These are phyloP conservation scores for Caenorhabditis sp. DNA, from an alignment of 2,888 invertebrate genomes.

Conservation along the genomic window DNA sequence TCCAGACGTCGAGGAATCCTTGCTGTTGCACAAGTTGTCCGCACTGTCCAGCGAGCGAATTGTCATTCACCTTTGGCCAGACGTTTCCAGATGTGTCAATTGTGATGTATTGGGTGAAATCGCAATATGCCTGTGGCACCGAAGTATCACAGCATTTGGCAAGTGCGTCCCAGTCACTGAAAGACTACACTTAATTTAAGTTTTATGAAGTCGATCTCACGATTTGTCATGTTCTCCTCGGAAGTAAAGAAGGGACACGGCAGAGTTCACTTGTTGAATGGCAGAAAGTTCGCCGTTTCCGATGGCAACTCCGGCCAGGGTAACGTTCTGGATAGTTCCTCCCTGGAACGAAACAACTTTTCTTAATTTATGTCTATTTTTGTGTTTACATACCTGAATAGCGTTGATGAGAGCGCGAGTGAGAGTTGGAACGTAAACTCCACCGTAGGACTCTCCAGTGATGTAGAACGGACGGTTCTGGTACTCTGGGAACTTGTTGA, in stretches of 20 bases:
- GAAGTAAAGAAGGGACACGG: conserved; percentile 70
- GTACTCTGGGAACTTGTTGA: conserved; percentile 81
- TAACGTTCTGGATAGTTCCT: conserved; percentile 58
- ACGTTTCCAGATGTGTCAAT: conserved; percentile 73
- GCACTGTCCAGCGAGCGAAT: conserved; percentile 60
- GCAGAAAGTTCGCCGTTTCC: conserved; percentile 76
- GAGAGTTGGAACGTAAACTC: conserved; percentile 80
- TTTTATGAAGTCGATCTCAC: conserved; percentile 17
- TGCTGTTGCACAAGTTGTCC: conserved; percentile 62
- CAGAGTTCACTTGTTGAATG: conserved; percentile 71
- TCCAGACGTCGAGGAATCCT: conserved; percentile 67
- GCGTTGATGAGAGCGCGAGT: conserved; percentile 61
- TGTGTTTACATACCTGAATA: conserved; percentile 12
- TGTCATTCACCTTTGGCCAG: conserved; percentile 59
- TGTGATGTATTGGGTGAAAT: conserved; percentile 65
- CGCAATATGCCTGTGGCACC: conserved; percentile 63
- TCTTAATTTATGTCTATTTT: background rate
- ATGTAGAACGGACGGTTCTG: conserved; percentile 80
- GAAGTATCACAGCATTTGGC: conserved; percentile 60
- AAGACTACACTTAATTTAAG: background rate
- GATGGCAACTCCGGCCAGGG: conserved; percentile 74
- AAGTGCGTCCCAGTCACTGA: conserved; percentile 65
- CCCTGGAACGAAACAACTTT: conserved; percentile 13
- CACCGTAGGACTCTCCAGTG: conserved; percentile 79
- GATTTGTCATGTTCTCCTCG: conserved; percentile 68